Evolutionary conservation across 2,888 invertebrate species (phyloP), one percentile per base, ranked within the genome.

Genomic region (Anarsia innoxiella): DNA sequence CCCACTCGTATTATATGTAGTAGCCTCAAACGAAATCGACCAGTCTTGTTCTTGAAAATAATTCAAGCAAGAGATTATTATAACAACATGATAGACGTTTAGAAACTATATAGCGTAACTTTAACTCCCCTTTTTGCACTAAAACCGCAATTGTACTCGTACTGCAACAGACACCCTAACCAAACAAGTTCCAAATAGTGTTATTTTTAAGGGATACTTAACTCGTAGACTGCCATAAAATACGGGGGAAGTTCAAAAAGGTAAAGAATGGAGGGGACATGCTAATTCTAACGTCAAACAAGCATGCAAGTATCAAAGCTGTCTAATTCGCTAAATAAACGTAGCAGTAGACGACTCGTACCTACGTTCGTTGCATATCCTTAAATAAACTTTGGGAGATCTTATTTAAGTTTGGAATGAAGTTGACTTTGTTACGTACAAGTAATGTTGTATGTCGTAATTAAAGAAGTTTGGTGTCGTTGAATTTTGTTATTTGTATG

Each of bases 401-500:
- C 70, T 70, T 75, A 74, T 79, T 78, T 77, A 74, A 76, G 63
- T 79, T 76, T 59, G 62, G 56, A 48, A 51, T 42, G 51, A 45
- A 23, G 28, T 42, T 42, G 34, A 27, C 37, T 34, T 26, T 34
- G 39, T 26, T 31, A 37, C 36, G 30, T 39, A 31, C 26, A 23
- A 11, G 12, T 37, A 30, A 38, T 41, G 37, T 36, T 37, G 30
- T 35, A 36, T 31, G 41, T 38, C 31, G 27, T 34, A 38, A 35
- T 41, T 41, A 37, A 38, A 27, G 23, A 40, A 36, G 36, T 37
- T 31, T 6, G n/a, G n/a, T n/a, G n/a, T 19, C 19, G 19, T 19
- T 19, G 3, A 19, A 32, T 32, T 31, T 23, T 23, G 32, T 23
- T 32, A 32, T 32, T 32, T 32, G 31, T 23, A 31, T 31, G 19